Percentiles rank a stretch among this genome's conserved stretches.
phyloP scores from a whole-genome alignment of 2,797 vertebrate genomes.

The Diplodus sargus region DNA sequence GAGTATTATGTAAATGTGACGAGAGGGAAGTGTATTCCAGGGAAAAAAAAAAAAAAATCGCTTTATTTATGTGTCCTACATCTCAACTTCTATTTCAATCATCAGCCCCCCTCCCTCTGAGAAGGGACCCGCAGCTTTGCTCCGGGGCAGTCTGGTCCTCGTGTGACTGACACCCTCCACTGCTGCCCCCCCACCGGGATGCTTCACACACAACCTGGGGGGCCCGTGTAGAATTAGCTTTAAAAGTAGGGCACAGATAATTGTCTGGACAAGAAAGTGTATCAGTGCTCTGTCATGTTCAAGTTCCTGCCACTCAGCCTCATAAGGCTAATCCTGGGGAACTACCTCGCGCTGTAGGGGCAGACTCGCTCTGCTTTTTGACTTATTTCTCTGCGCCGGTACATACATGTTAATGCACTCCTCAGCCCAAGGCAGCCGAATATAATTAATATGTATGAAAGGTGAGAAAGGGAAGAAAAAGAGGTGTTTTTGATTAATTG shows the following conservation, averaged over 20 bases:
- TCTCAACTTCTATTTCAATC: constrained; percentile 85
- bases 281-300: constrained; percentile 82
- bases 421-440: constrained; percentile 72
- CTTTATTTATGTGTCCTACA: constrained; percentile 82
- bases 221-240: constrained; percentile 81
- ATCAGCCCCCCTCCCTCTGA: constrained; percentile 55
- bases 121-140: constrained; percentile 77
- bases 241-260: constrained; percentile 84
- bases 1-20: constrained; percentile 77
- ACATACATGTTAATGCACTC: constrained; percentile 78
- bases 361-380: constrained; percentile 59
- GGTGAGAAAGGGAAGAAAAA: constrained; percentile 73
- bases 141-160: constrained; percentile 79
- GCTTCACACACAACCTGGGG: constrained; percentile 81
- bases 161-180: constrained; percentile 80
- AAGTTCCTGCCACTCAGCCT: constrained; percentile 81
- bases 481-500: constrained; percentile 83
- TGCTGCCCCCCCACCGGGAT: constrained; percentile 70
- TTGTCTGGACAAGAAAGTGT: constrained; percentile 85
- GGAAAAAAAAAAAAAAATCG: constrained; percentile 54
- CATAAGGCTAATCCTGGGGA: constrained; percentile 75
- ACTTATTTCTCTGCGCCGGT: constrained; percentile 67
- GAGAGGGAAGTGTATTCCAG: constrained; percentile 64
- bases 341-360: constrained; percentile 68
- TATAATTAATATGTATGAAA: constrained; percentile 84